A percentile compares a stretch with the other conserved stretches of the same genome.
phyloP scores from a whole-genome alignment of 2,797 vertebrate genomes.

The Amphiprion clarkii region DNA sequence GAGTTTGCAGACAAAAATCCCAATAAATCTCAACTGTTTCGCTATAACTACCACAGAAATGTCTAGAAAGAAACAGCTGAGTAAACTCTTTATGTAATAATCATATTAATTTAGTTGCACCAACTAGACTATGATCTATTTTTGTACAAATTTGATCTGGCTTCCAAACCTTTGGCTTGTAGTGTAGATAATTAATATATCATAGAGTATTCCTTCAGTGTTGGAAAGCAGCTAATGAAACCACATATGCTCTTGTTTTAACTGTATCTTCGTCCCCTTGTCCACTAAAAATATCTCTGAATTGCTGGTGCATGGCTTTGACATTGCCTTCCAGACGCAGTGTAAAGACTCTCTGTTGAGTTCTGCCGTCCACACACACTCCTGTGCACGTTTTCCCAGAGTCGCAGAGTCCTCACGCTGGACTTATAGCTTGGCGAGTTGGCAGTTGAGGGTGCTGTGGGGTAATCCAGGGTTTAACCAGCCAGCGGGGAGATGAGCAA shows the following conservation, averaged over 20 bases:
- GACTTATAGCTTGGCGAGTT: constrained; percentile 22
- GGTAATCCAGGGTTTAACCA: constrained; percentile 51
- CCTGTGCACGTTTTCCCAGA: constrained; percentile 1
- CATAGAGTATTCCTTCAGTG: not conserved
- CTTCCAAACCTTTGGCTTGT: too few species aligned
- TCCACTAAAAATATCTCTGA: not conserved
- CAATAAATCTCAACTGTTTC: too few species aligned
- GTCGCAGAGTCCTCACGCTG: constrained; percentile 13
- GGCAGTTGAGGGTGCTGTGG: constrained; percentile 28
- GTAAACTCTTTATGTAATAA: too few species aligned
- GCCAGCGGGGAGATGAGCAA: constrained; percentile 36
- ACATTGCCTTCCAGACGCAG: not conserved
- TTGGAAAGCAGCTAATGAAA: not conserved
- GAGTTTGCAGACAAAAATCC: too few species aligned
- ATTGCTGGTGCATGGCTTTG: not conserved
- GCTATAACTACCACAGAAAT: too few species aligned
- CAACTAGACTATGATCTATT: too few species aligned
- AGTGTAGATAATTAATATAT: not conserved
- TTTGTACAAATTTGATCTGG: too few species aligned
- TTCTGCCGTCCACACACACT: not conserved
- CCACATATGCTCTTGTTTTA: too few species aligned
- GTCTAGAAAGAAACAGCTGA: too few species aligned
- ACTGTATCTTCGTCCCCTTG: not conserved
- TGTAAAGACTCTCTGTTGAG: not conserved
- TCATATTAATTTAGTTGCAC: too few species aligned